Conservation (phyloP, 2,888 invertebrate species). For the Branchipolynoe longqiensis region DNA sequence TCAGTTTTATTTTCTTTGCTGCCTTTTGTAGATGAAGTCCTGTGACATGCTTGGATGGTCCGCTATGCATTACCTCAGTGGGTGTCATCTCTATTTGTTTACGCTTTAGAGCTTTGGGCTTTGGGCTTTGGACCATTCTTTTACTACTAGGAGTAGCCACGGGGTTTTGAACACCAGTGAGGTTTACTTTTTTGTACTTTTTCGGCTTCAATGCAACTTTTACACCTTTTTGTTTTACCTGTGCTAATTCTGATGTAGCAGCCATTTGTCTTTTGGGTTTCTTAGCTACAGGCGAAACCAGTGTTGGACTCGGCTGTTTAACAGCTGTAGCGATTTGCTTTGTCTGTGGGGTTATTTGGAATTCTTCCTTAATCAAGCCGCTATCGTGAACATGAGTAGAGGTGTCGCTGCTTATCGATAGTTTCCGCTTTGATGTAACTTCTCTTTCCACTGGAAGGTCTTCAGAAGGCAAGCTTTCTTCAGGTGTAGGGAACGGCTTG, state of each 20-base stretch:
- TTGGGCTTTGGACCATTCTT: too few species aligned
- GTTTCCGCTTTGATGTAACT: background rate
- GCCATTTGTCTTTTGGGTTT: background rate
- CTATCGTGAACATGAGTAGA: too few species aligned
- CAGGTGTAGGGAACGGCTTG: background rate
- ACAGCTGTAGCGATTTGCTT: background rate
- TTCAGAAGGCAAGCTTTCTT: background rate
- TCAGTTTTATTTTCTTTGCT: too few species aligned
- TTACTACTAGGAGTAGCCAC: too few species aligned
- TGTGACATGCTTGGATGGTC: too few species aligned
- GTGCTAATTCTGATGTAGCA: background rate
- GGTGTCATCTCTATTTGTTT: too few species aligned
- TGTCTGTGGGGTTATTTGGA: background rate
- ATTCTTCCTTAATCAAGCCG: background rate
- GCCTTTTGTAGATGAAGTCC: too few species aligned
- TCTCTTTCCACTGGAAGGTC: background rate
- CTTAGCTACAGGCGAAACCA: background rate
- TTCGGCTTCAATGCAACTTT: background rate
- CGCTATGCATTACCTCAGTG: too few species aligned
- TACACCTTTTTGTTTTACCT: background rate
- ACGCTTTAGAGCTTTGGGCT: too few species aligned
- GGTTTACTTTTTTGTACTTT: background rate
- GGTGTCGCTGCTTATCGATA: background rate
- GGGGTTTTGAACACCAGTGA: background rate
- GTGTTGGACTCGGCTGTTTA: background rate